Percentiles rank a stretch among this genome's conserved stretches.
Conservation (phyloP, 2,888 invertebrate species). For the Sinotaia quadrata region DNA sequence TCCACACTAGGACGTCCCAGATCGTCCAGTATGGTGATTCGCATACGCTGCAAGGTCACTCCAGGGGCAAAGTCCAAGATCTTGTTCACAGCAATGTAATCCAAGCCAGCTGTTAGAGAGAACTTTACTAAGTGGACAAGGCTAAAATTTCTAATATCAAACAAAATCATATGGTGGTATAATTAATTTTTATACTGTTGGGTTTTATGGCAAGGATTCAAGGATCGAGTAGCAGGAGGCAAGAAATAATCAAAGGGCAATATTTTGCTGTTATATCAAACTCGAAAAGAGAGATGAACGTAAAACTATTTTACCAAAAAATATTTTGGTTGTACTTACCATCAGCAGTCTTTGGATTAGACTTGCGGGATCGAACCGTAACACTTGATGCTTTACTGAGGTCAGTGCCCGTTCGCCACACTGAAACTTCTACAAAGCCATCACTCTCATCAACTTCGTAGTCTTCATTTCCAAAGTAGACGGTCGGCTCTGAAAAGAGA, state of each 20-base stretch:
- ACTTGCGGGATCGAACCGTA: conserved; percentile 65
- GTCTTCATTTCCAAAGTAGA: conserved; percentile 64
- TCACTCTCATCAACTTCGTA: conserved; percentile 69
- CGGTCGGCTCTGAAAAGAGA: conserved; percentile 63
- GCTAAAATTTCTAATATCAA: too few species aligned
- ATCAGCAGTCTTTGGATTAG: conserved; percentile 62
- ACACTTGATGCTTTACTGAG: conserved; percentile 65
- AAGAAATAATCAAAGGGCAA: too few species aligned
- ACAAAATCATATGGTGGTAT: too few species aligned
- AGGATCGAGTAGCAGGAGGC: too few species aligned
- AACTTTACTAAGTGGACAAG: background rate
- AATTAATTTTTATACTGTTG: too few species aligned
- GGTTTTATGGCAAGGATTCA: too few species aligned
- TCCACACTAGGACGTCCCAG: conserved; percentile 68
- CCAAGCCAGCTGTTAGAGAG: conserved; percentile 62
- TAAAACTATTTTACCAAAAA: background rate
- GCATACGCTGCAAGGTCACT: conserved; percentile 63
- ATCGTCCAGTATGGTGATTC: conserved; percentile 70
- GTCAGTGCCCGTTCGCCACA: conserved; percentile 70
- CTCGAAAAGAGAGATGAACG: background rate
- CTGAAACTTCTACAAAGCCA: conserved; percentile 63
- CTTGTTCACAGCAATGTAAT: conserved; percentile 68
- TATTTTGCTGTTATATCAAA: background rate
- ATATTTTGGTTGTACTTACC: conserved; percentile 44
- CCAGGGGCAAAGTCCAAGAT: conserved; percentile 68